A percentile compares a stretch with the other conserved stretches of the same genome.
Conservation (phyloP, 2,113 vertebrate genomes). For the Melanotaenia duboulayi region DNA sequence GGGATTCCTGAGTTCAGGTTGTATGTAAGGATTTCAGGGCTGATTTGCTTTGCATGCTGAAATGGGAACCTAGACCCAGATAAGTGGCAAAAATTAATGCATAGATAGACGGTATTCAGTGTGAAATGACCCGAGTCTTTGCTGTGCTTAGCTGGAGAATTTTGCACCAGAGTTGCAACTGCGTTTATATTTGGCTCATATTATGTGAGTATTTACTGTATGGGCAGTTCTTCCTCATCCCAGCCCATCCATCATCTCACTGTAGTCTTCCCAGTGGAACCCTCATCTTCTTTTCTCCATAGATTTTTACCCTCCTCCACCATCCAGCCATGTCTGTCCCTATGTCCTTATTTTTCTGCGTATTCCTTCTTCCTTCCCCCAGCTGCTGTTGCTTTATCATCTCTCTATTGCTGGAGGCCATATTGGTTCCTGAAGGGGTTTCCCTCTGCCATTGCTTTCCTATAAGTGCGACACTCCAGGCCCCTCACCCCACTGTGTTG, state of each 20-base stretch:
- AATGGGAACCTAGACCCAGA: constrained; percentile 3
- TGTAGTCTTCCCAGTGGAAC: constrained; percentile 19
- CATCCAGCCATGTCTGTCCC: constrained; percentile 3
- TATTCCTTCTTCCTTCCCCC: background rate
- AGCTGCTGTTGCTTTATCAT: background rate
- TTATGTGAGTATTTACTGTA: constrained; percentile 35
- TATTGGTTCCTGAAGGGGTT: constrained; percentile 40
- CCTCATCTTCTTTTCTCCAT: constrained; percentile 17
- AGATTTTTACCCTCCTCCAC: constrained; percentile 1
- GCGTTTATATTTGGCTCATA: constrained; percentile 37
- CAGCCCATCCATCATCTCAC: constrained; percentile 49
- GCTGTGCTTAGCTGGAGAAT: constrained; percentile 16
- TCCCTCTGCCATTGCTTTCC: constrained; percentile 51
- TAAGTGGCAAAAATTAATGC: constrained; percentile 17
- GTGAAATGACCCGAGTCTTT: constrained; percentile 2
- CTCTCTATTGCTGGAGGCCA: constrained; percentile 21
- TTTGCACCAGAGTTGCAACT: constrained; percentile 15
- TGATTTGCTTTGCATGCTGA: background rate
- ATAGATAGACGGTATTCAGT: constrained; percentile 5
- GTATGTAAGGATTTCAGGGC: background rate
- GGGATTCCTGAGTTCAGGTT: background rate
- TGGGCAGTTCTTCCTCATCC: constrained; percentile 5
- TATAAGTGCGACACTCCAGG: constrained; percentile 34
- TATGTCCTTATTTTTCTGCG: background rate
- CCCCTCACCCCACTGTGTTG: constrained; percentile 50